Percentiles rank a stretch among this genome's conserved stretches.
Conservation (phyloP, 2,888 invertebrate species). For the Cerastis leucographa region DNA sequence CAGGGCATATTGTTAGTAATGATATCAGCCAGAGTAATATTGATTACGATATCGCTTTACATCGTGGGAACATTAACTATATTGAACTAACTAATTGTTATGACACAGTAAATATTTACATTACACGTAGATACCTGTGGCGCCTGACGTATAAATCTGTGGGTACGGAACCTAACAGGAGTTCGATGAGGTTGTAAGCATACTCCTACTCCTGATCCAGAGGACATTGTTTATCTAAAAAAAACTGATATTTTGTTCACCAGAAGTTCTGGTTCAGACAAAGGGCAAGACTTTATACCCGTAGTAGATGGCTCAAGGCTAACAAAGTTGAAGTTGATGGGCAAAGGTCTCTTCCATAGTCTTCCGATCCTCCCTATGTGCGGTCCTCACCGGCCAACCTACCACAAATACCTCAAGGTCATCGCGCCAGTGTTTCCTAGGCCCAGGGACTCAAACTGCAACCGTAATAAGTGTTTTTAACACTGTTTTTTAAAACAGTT, state of each 20-base stretch:
- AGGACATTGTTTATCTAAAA: neutral
- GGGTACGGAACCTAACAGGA: neutral
- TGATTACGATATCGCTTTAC: conserved; percentile 54
- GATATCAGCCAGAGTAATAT: conserved; percentile 37
- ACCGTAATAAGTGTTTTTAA: no score
- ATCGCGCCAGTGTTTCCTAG: neutral
- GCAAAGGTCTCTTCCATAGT: neutral
- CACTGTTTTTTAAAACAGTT: no score
- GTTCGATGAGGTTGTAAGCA: neutral
- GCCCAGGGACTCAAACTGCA: no score
- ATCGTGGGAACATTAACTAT: conserved; percentile 34
- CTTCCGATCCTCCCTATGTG: neutral
- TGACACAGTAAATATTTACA: conserved; percentile 20
- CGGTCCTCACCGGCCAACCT: neutral
- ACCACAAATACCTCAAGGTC: neutral
- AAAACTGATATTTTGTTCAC: neutral
- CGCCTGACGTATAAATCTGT: neutral
- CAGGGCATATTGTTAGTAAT: neutral
- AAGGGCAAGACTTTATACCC: no score
- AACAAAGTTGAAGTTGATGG: neutral
- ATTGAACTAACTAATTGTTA: conserved; percentile 20
- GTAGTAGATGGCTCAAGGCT: neutral
- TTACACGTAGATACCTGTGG: no score
- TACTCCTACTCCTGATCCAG: neutral
- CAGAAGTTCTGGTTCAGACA: neutral